phyloP scores from a whole-genome alignment of 2,888 invertebrate genomes.

The Phorcus lineatus region DNA sequence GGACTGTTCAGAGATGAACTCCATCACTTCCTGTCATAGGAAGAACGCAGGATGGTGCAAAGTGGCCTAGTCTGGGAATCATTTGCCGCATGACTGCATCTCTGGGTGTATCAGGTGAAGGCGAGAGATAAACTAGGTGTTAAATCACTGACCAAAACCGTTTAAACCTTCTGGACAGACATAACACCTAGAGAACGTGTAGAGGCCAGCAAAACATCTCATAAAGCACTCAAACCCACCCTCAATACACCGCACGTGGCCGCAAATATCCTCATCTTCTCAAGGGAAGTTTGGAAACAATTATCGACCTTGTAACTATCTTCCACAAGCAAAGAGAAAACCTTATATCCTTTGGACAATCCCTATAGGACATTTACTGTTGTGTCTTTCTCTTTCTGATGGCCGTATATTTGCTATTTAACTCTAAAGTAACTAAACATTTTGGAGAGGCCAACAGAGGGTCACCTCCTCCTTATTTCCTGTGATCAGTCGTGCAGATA shows the following conservation, averaged over 20 bases:
- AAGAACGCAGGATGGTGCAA: no score
- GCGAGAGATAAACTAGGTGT: background rate
- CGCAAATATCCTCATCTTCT: background rate
- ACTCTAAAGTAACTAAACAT: background rate
- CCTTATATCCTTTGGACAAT: background rate
- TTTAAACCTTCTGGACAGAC: background rate
- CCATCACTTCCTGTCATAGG: no score
- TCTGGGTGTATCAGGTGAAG: background rate
- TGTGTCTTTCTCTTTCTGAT: background rate
- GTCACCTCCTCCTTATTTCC: background rate
- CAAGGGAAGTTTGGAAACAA: background rate
- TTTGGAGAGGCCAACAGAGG: background rate
- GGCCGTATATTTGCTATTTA: background rate
- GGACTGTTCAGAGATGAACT: no score
- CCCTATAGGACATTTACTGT: background rate
- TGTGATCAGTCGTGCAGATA: background rate
- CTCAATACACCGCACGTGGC: background rate
- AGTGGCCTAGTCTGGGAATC: background rate
- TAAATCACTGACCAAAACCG: constrained; percentile 11
- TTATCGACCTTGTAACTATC: background rate
- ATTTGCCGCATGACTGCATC: background rate
- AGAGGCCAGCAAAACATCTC: background rate
- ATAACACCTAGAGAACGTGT: background rate
- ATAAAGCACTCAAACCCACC: background rate
- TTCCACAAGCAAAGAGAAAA: background rate